Base-by-base conservation (phyloP, 2,888 invertebrate species). In the Dryadula phaetusa region DNA sequence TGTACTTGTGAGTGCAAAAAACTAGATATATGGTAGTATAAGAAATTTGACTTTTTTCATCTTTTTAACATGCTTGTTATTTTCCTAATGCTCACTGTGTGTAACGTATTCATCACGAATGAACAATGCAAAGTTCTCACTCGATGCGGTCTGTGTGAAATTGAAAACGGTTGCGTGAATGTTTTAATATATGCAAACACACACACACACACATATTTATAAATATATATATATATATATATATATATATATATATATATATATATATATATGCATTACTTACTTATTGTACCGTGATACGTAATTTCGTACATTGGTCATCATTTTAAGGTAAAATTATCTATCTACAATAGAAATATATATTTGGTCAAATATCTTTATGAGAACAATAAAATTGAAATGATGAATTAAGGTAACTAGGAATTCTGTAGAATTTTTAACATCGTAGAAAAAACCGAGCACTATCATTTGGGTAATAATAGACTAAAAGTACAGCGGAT, bases 381-480 rank as follows among this genome's bases (percentile, higher is more conserved):
- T 8, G 32, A 22, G 44, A 34, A 34, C 53, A 63, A 46, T 63
- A 62, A n/a, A 42, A 53, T 42, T 63, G 32, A 14, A 42, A 63
- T 40, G 40, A 25, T 25, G 52, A 53, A 40, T 56, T 42, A 63
- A 63, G 53, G 64, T 49, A 32, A 47, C 12, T 47, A n/a, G 20
- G 16, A 58, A 25, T 52, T 63, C 49, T 52, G 32, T 58, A 16
- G 22, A 42, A 37, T 44, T 58, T 63, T 63, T 22, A 58, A 52
- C 34, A 52, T 37, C 16, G 42, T 40, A 18, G 20, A 22, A 66
- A 64, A 64, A 64, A 68, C 46, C 16, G 44, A 25, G 64, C 53
- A 18, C 49, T 58, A 22, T 62, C 66, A 67, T 68, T 68, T 64
- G 37, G 44, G 46, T 37, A 68, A 61, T 68, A 68, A 68, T 61